Base-by-base conservation (phyloP, 2,888 invertebrate genomes). In the Tinea pellionella region DNA sequence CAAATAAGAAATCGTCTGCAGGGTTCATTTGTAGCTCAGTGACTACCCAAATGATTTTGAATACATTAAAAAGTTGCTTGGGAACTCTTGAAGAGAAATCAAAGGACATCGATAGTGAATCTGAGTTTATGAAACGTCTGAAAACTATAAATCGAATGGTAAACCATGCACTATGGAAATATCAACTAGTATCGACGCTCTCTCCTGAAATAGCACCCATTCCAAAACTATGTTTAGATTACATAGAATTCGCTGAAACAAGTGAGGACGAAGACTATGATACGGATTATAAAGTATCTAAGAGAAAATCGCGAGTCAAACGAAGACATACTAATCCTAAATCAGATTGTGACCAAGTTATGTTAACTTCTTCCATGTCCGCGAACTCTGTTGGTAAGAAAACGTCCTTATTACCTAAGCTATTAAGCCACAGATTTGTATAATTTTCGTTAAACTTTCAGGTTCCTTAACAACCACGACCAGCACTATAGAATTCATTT, bases 81-180 rank as follows among this genome's bases (percentile, higher is more conserved):
- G 88, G 88, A 61, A 84, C 83, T 61, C 69, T 89, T 29, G 82
- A 88, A 63, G 76, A 82, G 8, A 82, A 73, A 63, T 68, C 72
- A 41, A 67, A 73, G 6, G 69, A 71, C 59, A 63, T 67, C 1
- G 70, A 67, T 51, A 64, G 68, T 18, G 70, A 79, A 58, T 76
- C 76, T 59, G 67, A 74, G 11, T 68, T 73, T 0, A 64, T 64
- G 0, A 61, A 67, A 8, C 73, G 83, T 63, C 69, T 81, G 12
- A 83, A 74, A 65, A 80, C 69, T 62, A 77, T 74, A 68, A 75
- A 73, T 69, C 89, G 78, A 75, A 88, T 77, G 11, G 86, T 93
- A 3, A 89, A 88, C 63, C 92, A 94, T 73, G 92, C 92, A 7
- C 80, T 89, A 62, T 94, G 94, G 94, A 89, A 93, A 68, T 81